Conservation (phyloP, 2,888 invertebrate species). For the Liopterus haemorrhoidalis region DNA sequence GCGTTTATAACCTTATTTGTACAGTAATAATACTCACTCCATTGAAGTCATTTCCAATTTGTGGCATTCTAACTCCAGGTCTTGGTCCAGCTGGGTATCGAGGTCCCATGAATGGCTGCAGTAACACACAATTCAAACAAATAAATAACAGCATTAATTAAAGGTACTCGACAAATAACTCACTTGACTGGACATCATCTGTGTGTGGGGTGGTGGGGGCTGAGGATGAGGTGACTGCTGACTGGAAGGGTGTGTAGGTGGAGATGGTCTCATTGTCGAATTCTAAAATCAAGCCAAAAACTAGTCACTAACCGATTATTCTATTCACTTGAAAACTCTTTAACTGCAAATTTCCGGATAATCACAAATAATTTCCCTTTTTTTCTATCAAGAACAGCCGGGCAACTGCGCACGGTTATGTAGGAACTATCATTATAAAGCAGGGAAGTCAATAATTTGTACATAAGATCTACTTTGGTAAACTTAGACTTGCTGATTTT, state of each 20-base stretch:
- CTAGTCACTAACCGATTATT: too few species aligned
- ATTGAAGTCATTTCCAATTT: conserved; percentile 92
- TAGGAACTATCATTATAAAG: too few species aligned
- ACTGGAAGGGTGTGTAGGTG: conserved; percentile 81
- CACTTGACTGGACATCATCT: conserved; percentile 63
- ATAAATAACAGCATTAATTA: not conserved
- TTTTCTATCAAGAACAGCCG: too few species aligned
- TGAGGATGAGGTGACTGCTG: conserved; percentile 83
- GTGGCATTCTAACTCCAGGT: conserved; percentile 89
- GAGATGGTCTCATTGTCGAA: conserved; percentile 76
- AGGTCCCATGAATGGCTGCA: conserved; percentile 91
- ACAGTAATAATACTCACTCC: conserved; percentile 56
- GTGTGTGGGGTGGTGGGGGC: conserved; percentile 75
- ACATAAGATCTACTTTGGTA: too few species aligned
- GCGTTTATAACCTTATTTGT: too few species aligned
- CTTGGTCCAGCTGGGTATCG: conserved; percentile 91
- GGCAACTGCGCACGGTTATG: too few species aligned
- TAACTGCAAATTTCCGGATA: too few species aligned
- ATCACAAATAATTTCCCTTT: too few species aligned
- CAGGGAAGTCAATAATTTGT: too few species aligned
- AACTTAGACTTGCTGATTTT: too few species aligned
- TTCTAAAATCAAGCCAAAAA: conserved; percentile 60
- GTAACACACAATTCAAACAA: not conserved
- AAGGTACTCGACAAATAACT: conserved; percentile 45
- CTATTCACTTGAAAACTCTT: too few species aligned